A percentile compares a stretch with the other conserved stretches of the same genome.
These are phyloP conservation scores for Clarias laeviceps DNA, from an alignment of 2,797 vertebrate genomes.

Conservation along the genomic window DNA sequence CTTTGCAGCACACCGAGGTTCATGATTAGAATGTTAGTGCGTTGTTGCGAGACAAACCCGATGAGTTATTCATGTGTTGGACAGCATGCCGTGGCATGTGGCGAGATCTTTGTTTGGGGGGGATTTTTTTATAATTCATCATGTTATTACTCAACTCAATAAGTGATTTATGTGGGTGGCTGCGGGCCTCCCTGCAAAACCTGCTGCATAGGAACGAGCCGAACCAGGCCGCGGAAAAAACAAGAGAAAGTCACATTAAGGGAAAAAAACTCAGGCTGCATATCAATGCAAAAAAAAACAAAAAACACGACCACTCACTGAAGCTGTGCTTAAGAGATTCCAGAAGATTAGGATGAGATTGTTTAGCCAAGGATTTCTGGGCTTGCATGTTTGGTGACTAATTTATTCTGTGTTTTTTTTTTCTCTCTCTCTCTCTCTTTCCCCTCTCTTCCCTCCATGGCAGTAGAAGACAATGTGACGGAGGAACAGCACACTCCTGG, in stretches of 20 bases:
- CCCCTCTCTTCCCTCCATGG: slow-evolving; percentile 72
- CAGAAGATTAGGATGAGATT: slow-evolving; percentile 41
- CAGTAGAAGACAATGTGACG: slow-evolving; percentile 89
- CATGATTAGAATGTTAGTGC: slow-evolving; percentile 20
- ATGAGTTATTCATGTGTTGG: slow-evolving; percentile 45
- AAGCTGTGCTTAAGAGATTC: slow-evolving; percentile 44
- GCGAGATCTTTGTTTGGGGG: slow-evolving; percentile 36
- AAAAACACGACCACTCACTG: slow-evolving; percentile 51
- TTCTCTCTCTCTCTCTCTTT: slow-evolving; percentile 68
- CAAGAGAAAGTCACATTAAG: slow-evolving; percentile 66
- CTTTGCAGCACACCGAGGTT: background rate
- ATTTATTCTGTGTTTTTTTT: slow-evolving; percentile 68
- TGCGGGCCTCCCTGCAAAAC: slow-evolving; percentile 71
- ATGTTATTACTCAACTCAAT: slow-evolving; percentile 74
- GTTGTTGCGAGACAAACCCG: slow-evolving; percentile 16
- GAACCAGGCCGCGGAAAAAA: slow-evolving; percentile 47
- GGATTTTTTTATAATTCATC: slow-evolving; percentile 74
- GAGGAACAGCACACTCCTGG: slow-evolving; percentile 83
- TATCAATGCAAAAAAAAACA: slow-evolving; percentile 69
- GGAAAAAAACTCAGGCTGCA: slow-evolving; percentile 61
- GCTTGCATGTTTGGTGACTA: slow-evolving; percentile 59
- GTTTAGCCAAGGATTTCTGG: slow-evolving; percentile 48
- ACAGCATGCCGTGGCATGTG: slow-evolving; percentile 25
- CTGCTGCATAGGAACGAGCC: slow-evolving; percentile 75
- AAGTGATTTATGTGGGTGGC: slow-evolving; percentile 77